Conservation (phyloP, 2,113 vertebrate genomes). For the Gopherus evgoodei region DNA sequence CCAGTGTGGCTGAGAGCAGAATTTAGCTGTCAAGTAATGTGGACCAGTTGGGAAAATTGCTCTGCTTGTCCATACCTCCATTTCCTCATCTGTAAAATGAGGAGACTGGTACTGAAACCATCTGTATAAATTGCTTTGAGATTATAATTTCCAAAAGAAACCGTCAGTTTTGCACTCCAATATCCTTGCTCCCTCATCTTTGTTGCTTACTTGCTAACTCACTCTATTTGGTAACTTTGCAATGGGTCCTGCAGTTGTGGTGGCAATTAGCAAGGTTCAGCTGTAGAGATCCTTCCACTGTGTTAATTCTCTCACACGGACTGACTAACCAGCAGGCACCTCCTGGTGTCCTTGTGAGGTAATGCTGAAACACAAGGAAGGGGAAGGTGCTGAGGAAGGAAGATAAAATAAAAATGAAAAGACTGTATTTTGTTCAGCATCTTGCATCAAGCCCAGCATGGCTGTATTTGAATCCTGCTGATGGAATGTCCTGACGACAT, state of each 20-base stretch:
- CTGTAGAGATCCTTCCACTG: not conserved
- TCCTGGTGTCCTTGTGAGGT: not conserved
- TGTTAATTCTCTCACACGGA: not conserved
- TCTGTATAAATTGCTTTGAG: not conserved
- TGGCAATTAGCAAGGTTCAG: not conserved
- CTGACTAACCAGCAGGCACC: accelerated
- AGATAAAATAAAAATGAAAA: constrained; percentile 23
- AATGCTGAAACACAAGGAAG: constrained; percentile 8
- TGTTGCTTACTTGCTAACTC: not conserved
- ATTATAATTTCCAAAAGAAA: not conserved
- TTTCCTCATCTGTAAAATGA: not conserved
- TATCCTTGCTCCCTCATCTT: not conserved
- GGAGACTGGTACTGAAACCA: not conserved
- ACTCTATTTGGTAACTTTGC: not conserved
- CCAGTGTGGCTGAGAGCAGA: not conserved
- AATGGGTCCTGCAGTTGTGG: not conserved
- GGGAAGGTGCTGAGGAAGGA: not conserved
- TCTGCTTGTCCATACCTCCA: not conserved
- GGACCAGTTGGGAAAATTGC: not conserved
- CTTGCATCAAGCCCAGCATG: constrained; percentile 31
- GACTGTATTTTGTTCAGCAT: constrained; percentile 34
- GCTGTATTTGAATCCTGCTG: constrained; percentile 41
- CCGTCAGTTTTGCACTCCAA: not conserved
- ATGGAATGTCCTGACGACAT: constrained; percentile 53
- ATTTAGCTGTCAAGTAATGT: not conserved